A percentile compares a stretch with the other conserved stretches of the same genome.
These are phyloP conservation scores for Emydoidea blandingii DNA, from an alignment of 2,797 vertebrate genomes.

Conservation along the genomic window DNA sequence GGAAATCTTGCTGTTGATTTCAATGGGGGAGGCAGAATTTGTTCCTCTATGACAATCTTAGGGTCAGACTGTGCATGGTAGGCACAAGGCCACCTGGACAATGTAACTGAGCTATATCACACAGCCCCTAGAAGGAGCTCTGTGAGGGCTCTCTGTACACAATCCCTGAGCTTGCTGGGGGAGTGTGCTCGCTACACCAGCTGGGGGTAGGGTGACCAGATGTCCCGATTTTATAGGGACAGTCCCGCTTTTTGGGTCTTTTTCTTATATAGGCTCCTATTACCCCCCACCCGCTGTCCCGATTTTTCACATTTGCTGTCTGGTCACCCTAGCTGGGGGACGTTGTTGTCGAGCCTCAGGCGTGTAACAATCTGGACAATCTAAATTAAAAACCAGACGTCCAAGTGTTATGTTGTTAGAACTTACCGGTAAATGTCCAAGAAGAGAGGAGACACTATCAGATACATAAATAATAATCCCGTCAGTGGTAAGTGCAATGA, in stretches of 20 bases:
- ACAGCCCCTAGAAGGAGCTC: not conserved
- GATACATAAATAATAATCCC: slow-evolving; percentile 94
- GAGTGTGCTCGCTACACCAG: not conserved
- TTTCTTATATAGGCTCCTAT: too few species aligned
- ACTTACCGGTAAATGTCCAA: slow-evolving; percentile 96
- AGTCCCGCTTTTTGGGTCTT: too few species aligned
- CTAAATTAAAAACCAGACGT: not conserved
- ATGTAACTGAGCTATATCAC: not conserved
- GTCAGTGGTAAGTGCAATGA: slow-evolving; percentile 91
- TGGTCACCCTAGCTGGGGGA: not conserved
- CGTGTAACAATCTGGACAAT: rapidly evolving
- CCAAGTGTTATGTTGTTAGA: not conserved
- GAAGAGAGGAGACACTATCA: slow-evolving; percentile 90
- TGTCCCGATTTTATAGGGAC: too few species aligned
- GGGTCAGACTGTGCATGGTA: not conserved
- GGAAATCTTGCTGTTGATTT: not conserved
- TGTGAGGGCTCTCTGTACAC: not conserved
- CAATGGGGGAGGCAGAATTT: not conserved
- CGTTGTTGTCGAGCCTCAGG: not conserved
- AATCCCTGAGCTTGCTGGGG: not conserved
- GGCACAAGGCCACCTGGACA: not conserved
- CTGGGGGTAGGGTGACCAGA: not conserved
- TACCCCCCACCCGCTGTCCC: too few species aligned
- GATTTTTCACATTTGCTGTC: too few species aligned
- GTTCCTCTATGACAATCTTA: not conserved